Evolutionary conservation across 2,797 vertebrate genomes (phyloP), one percentile per base, ranked within the genome.

Genomic region (Coreius guichenoti): DNA sequence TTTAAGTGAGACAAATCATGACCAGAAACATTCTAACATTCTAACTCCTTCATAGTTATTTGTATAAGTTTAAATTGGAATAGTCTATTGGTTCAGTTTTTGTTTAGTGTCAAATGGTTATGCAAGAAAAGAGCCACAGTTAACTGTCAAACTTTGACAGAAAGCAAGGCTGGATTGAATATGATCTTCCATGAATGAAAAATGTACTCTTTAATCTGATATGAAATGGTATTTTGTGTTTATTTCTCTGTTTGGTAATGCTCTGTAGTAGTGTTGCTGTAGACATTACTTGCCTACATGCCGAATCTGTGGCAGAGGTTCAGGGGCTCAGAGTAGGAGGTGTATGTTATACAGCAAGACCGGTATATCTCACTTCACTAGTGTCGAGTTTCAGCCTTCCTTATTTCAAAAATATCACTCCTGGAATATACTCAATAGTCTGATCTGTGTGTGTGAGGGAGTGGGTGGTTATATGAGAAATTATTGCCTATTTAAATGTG

Each of bases 331-430:
- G 63, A 68, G 63, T 78, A 36, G 63, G 74, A 75, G 63, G 63
- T 78, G 74, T 33, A 21, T 77, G 12, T 70, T 83, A 74, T 47
- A 75, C 19, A n/a, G 36, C 54, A 69, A 56, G 72, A 82, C 56
- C 1, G 9, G 70, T 31, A 68, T 79, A 67, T 81, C 51, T 56
- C 65, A 63, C 74, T 78, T 61, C 26, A 47, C 67, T n/a, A 17
- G 47, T 78, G 68, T 82, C 29, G 21, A 49, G 70, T 75, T 79
- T 72, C 69, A 69, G n/a, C n/a, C 39, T 14, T 58, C 63, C 65
- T 61, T 69, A 81, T 47, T 78, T 74, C 36, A 76, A 39, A 70
- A 86, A 81, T 80, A 86, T 26, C 51, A 45, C 1, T 23, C 78
- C 36, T 80, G 3, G 74, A 84, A 84, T 78, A 78, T 74, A 77